Conservation (phyloP, 2,888 invertebrate species). For the Lumbricus terrestris region DNA sequence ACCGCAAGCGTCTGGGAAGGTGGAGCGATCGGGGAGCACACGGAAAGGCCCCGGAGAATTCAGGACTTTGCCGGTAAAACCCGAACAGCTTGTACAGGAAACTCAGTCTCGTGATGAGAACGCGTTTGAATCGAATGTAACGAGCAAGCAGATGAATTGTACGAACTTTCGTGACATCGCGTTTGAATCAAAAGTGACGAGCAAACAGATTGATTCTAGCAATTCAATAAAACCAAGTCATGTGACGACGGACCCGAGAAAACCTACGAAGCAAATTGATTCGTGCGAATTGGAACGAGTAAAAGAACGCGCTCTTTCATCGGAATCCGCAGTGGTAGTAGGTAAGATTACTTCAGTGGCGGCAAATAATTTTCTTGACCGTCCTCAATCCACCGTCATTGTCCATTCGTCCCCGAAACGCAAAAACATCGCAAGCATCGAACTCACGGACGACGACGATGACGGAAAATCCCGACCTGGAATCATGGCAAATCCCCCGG, state of each 20-base stretch:
- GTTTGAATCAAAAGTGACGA: no score
- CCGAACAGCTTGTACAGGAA: background rate
- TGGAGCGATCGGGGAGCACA: background rate
- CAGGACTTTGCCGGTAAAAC: background rate
- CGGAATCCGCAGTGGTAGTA: background rate
- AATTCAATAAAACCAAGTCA: background rate
- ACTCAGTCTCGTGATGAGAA: background rate
- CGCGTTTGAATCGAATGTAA: background rate
- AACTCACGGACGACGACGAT: background rate
- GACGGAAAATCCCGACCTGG: no score
- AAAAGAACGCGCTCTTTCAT: background rate
- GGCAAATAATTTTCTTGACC: background rate
- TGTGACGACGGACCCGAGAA: background rate
- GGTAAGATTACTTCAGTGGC: background rate
- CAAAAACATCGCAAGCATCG: background rate
- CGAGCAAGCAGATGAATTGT: background rate
- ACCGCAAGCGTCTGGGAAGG: background rate
- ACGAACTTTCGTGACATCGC: no score
- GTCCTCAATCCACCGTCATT: background rate
- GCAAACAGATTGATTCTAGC: background rate
- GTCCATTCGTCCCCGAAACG: background rate
- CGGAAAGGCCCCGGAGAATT: background rate
- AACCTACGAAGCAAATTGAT: no score
- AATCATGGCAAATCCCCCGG: no score
- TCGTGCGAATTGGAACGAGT: background rate